Conservation (phyloP, 2,113 vertebrate genomes). For the Corythaixoides concolor region DNA sequence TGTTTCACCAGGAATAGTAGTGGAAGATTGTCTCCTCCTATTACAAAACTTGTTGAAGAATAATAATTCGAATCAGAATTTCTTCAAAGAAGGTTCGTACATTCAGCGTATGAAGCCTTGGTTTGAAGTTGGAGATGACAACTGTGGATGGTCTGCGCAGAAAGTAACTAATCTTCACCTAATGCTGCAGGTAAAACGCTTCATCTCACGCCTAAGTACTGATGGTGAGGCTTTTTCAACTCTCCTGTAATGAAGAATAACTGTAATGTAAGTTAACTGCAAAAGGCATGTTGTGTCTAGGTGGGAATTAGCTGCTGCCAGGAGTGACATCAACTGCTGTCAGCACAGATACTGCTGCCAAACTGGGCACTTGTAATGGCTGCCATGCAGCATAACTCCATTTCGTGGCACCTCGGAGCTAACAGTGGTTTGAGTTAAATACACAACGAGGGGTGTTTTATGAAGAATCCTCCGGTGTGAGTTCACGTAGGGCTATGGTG, state of each 20-base stretch:
- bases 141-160: conserved; percentile 96
- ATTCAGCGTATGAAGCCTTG: conserved; percentile 98
- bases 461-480: background rate
- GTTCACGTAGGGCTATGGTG: too few species aligned
- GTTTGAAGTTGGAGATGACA: conserved; percentile 98
- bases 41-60: conserved; percentile 93
- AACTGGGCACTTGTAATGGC: too few species aligned
- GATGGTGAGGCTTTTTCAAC: rapidly evolving
- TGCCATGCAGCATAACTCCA: rapidly evolving
- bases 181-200: conserved; percentile 90
- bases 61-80: conserved; percentile 99
- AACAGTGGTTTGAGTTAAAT: too few species aligned
- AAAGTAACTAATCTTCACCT: conserved; percentile 98
- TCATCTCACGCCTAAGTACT: background rate
- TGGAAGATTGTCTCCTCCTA: conserved; percentile 95
- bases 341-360: background rate
- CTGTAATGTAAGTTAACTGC: rapidly evolving
- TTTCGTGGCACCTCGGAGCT: background rate
- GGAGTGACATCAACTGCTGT: background rate
- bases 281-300: rapidly evolving
- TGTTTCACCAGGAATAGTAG: conserved; percentile 88
- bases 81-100: conserved; percentile 98
- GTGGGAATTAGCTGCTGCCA: background rate
- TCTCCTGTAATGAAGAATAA: rapidly evolving
- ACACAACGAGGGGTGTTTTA: rapidly evolving